Evolutionary conservation across 2,888 invertebrate genomes (phyloP).

Genomic region (Acanthosoma haemorrhoidale): DNA sequence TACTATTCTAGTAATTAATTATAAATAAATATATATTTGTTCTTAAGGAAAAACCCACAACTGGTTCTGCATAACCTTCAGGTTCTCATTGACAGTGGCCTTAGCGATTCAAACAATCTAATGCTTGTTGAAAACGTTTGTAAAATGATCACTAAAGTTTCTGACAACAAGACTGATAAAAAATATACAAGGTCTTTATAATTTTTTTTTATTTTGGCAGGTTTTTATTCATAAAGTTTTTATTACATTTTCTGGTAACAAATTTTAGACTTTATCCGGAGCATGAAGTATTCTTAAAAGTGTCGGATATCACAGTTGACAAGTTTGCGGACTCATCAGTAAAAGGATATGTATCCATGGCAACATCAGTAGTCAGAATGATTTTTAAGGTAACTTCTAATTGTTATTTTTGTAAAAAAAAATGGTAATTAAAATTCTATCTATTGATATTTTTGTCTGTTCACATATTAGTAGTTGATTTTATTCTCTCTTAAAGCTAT

Average conservation of each 20-base stretch:
- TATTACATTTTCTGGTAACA: background rate
- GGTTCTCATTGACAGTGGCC: conserved; percentile 65
- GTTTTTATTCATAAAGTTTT: background rate
- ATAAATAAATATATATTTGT: conserved; percentile 11
- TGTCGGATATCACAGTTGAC: conserved; percentile 50
- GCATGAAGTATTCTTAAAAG: conserved; percentile 53
- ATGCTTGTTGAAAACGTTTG: conserved; percentile 56
- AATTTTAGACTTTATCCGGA: conserved; percentile 49
- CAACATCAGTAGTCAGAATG: conserved; percentile 54
- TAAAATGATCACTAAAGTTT: conserved; percentile 53
- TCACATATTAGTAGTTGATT: no score
- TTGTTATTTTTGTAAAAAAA: conserved; percentile 15
- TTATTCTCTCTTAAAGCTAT: background rate
- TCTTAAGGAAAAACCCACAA: conserved; percentile 47
- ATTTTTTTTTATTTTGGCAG: background rate
- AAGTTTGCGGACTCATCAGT: conserved; percentile 49
- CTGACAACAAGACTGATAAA: conserved; percentile 44
- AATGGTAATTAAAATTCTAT: background rate
- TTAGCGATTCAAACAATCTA: conserved; percentile 52
- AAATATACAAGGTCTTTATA: conserved; percentile 32
- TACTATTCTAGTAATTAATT: no score
- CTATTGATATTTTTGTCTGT: background rate
- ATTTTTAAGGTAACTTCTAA: conserved; percentile 47
- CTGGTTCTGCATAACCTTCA: conserved; percentile 59
- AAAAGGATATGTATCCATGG: conserved; percentile 54